Percentiles rank a stretch among this genome's conserved stretches.
These are phyloP conservation scores for Anoplopoma fimbria DNA, from an alignment of 2,113 vertebrate genomes.

Conservation along the genomic window DNA sequence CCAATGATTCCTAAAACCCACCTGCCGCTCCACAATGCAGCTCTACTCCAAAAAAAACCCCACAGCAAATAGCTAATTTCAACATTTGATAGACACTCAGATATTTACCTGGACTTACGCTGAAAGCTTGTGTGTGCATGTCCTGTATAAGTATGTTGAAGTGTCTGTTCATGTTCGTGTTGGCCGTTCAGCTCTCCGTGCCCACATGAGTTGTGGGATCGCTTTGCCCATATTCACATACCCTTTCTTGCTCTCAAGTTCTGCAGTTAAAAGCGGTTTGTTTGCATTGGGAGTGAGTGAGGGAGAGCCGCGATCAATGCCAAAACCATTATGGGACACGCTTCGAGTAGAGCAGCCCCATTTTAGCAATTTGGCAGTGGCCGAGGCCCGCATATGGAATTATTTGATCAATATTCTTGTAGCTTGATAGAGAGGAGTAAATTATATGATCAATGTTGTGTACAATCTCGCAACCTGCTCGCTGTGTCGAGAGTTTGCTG, in stretches of 20 bases:
- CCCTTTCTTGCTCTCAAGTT: constrained; percentile 43
- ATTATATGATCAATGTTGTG: constrained; percentile 87
- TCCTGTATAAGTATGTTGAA: constrained; percentile 11
- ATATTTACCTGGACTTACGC: constrained; percentile 47
- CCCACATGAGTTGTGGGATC: constrained; percentile 8
- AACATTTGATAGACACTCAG: constrained; percentile 72
- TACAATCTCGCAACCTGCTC: constrained; percentile 61
- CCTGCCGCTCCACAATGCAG: constrained; percentile 47
- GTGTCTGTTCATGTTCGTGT: constrained; percentile 12
- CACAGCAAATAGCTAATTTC: constrained; percentile 72
- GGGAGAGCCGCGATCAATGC: constrained; percentile 78
- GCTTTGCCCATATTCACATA: constrained; percentile 34
- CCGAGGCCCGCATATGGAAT: constrained; percentile 81
- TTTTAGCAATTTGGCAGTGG: constrained; percentile 84
- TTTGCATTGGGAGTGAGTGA: constrained; percentile 80
- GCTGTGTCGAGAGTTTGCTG: constrained; percentile 45
- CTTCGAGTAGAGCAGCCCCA: constrained; percentile 80
- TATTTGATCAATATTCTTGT: constrained; percentile 86
- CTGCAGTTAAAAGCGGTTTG: constrained; percentile 77
- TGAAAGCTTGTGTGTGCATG: constrained; percentile 2
- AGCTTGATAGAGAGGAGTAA: constrained; percentile 86
- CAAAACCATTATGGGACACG: constrained; percentile 81
- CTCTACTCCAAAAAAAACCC: constrained; percentile 55
- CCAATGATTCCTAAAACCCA: constrained; percentile 74
- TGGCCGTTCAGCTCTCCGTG: constrained; percentile 9